Evolutionary conservation across 2,113 vertebrate species (phyloP), one percentile per base, ranked within the genome.

Genomic region (Noturus placidus): DNA sequence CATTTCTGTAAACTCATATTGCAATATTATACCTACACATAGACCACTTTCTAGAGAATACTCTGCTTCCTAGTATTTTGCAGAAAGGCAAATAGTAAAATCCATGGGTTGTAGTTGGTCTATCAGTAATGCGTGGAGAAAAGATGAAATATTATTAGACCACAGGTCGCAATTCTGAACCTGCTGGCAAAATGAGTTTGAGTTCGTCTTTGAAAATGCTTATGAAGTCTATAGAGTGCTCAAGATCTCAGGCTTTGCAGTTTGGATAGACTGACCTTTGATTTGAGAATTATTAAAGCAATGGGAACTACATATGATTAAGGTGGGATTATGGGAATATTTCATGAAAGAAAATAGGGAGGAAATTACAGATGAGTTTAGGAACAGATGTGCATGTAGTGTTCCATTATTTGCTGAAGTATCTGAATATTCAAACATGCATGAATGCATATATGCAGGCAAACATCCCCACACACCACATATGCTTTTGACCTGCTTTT

Each of bases 101-200:
- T 78, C 76, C 46, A n/a, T 30, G 14, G 25, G 5, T 52, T 77
- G 50, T n/a, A 56, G 50, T 56, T 56, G n/a, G 50, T 79, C 76
- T 52, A 15, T 78, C n/a, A 19, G n/a, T 7, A 56, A 33, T 56
- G 52, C 7, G 30, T 54, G 10, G 17, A 17, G n/a, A 79, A 79
- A 79, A 20, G 27, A 79, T 33, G 54, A 56, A 79, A 35, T 56
- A 56, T 79, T n/a, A 80, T 11, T 33, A 54, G 14, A 30, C 7
- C 46, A 79, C 25, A 79, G 27, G 14, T 80, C 22, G 1, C 8
- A 35, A 22, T 57, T 56, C 30, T 57, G 25, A 4, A 77, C 74
- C 74, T 77, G 74, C 42, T n/a, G 38, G 74, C 74, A 78, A 78
- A 80, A 80, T 35, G 30, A 35, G 13, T 35, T 80, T 33, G 46